phyloP scores from a whole-genome alignment of 1,140 invertebrate species.

The Chironomus striatipennis region DNA sequence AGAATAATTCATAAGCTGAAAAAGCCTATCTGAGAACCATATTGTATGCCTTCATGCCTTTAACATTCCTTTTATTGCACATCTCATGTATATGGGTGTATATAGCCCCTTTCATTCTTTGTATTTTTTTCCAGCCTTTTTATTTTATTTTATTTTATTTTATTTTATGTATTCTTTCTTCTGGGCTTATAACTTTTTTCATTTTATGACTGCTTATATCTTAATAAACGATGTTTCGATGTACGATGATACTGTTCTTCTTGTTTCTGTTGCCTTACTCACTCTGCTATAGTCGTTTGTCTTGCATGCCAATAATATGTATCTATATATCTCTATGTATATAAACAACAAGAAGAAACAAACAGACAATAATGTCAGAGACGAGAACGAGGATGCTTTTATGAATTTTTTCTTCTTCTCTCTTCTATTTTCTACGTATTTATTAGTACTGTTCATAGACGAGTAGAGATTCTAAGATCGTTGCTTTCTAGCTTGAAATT shows the following conservation, averaged over 20 bases:
- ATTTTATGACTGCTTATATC: not conserved
- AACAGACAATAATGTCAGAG: not conserved
- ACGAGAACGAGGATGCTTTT: too few species aligned
- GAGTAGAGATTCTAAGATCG: too few species aligned
- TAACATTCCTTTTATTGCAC: too few species aligned
- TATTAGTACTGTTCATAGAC: too few species aligned
- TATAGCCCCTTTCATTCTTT: not conserved
- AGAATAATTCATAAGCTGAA: not conserved
- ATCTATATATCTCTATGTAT: not conserved
- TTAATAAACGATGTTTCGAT: constrained; percentile 12
- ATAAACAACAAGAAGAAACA: not conserved
- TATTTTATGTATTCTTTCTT: not conserved
- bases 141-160: too few species aligned
- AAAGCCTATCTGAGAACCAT: not conserved
- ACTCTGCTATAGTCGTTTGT: not conserved
- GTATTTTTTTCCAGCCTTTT: not conserved
- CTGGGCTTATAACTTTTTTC: constrained; percentile 1
- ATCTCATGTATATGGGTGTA: not conserved
- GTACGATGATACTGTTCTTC: not conserved
- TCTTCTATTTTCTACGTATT: too few species aligned
- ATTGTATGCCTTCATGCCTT: too few species aligned
- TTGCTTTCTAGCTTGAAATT: too few species aligned
- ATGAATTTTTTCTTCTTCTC: too few species aligned
- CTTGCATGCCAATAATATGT: constrained; percentile 7
- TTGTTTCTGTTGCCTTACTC: not conserved